A percentile compares a stretch with the other conserved stretches of the same genome.
Conservation (phyloP, 2,797 vertebrate species). For the Manis javanica region DNA sequence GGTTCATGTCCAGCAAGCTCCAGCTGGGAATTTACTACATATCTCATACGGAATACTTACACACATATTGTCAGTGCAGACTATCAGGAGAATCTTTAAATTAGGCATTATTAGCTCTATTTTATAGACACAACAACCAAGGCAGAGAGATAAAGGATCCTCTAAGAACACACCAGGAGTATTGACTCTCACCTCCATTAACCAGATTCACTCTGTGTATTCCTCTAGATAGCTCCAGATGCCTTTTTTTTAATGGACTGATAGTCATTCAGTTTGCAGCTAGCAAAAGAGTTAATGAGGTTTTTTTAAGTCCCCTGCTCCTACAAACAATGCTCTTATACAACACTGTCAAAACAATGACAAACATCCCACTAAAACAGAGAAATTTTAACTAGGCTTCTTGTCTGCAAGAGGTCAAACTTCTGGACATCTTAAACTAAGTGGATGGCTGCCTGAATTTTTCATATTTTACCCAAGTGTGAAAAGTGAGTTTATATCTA, state of each 20-base stretch:
- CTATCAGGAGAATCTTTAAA: not conserved
- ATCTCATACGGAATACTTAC: not conserved
- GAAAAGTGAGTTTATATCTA: conserved; percentile 25
- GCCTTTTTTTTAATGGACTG: not conserved
- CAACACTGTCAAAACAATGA: conserved; percentile 56
- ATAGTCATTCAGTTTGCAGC: not conserved
- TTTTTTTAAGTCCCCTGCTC: conserved; percentile 42
- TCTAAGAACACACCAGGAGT: not conserved
- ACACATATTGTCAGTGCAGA: not conserved
- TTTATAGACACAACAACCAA: not conserved
- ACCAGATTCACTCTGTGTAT: not conserved
- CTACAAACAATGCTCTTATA: not conserved
- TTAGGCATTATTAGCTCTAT: not conserved
- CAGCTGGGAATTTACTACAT: not conserved
- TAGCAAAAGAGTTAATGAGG: conserved; percentile 11
- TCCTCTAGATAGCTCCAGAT: not conserved
- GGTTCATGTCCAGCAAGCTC: not conserved
- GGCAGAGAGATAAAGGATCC: not conserved
- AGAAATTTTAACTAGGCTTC: conserved; percentile 51
- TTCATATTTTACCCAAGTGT: conserved; percentile 1
- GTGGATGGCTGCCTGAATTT: not conserved
- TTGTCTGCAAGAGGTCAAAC: conserved; percentile 53
- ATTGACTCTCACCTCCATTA: not conserved
- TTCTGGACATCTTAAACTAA: conserved; percentile 62
- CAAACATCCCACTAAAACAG: conserved; percentile 46